These are phyloP conservation scores for Dimorphilus gyrociliatus DNA, from an alignment of 2,888 invertebrate genomes.

Conservation along the genomic window DNA sequence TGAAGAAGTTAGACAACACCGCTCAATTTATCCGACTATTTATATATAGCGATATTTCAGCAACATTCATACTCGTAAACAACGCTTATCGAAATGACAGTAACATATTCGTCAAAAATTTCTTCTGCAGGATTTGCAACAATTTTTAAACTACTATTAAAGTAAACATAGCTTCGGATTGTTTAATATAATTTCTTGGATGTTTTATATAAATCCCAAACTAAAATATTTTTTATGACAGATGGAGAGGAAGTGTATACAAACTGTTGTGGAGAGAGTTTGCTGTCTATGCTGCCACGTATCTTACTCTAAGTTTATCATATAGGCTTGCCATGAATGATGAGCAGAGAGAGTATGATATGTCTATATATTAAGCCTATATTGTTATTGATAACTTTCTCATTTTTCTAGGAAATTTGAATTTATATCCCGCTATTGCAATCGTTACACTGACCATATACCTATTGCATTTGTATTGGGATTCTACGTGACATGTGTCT, in stretches of 20 bases:
- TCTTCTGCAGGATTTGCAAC: constrained; percentile 70
- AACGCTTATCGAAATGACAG: no score
- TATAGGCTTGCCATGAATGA: constrained; percentile 55
- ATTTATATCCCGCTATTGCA: constrained; percentile 63
- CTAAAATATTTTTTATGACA: constrained; percentile 39
- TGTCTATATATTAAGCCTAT: constrained; percentile 38
- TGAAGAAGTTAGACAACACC: no score
- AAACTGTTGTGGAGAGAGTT: constrained; percentile 80
- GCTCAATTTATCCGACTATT: no score
- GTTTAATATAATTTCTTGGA: constrained; percentile 1
- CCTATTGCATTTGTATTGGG: constrained; percentile 85
- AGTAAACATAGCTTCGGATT: constrained; percentile 51
- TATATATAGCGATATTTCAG: no score
- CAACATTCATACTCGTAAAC: no score
- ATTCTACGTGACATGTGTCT: constrained; percentile 79
- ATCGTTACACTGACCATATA: constrained; percentile 66
- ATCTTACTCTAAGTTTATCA: constrained; percentile 57
- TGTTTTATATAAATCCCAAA: no score
- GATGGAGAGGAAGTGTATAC: constrained; percentile 87
- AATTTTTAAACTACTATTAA: constrained; percentile 63
- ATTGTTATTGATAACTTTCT: neutral
- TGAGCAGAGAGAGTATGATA: constrained; percentile 52
- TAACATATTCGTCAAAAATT: constrained; percentile 68
- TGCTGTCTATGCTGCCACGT: constrained; percentile 56
- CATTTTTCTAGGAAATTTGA: constrained; percentile 52